These are phyloP conservation scores for Rhynchonycteris naso DNA, from an alignment of 2,797 vertebrate species.

Conservation along the genomic window DNA sequence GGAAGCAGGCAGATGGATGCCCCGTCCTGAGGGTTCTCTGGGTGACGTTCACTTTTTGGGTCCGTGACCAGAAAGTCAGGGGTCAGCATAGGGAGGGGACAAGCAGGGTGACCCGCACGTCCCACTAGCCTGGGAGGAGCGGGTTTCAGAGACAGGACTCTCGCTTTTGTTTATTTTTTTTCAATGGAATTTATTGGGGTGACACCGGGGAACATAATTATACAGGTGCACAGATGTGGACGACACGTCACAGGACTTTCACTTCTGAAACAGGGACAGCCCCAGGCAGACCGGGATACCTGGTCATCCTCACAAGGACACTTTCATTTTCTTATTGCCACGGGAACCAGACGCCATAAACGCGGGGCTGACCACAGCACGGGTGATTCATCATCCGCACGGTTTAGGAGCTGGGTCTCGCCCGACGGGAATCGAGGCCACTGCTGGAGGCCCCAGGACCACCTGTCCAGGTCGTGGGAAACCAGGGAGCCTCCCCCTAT, in stretches of 20 bases:
- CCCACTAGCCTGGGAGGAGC: accelerated
- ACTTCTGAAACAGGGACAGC: background rate
- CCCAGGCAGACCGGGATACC: accelerated
- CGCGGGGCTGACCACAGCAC: accelerated
- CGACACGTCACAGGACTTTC: background rate
- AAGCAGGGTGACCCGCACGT: background rate
- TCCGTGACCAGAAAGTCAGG: accelerated
- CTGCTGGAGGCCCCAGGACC: background rate
- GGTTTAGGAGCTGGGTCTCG: background rate
- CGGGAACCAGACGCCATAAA: accelerated
- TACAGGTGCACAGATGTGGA: too few relatives aligned
- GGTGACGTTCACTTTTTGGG: accelerated
- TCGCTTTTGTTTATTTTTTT: too few relatives aligned
- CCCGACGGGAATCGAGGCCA: accelerated
- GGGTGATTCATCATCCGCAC: accelerated
- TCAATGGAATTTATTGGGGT: too few relatives aligned
- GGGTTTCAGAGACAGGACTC: too few relatives aligned
- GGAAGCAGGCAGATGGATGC: accelerated
- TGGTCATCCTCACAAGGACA: background rate
- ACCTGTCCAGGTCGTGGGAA: too few relatives aligned
- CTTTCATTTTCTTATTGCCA: accelerated
- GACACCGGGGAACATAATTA: too few relatives aligned
- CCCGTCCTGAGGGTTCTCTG: background rate
- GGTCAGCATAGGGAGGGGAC: background rate
- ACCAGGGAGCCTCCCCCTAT: background rate